These are phyloP conservation scores for Pachymerium ferrugineum DNA, from an alignment of 2,888 invertebrate species.

Conservation along the genomic window DNA sequence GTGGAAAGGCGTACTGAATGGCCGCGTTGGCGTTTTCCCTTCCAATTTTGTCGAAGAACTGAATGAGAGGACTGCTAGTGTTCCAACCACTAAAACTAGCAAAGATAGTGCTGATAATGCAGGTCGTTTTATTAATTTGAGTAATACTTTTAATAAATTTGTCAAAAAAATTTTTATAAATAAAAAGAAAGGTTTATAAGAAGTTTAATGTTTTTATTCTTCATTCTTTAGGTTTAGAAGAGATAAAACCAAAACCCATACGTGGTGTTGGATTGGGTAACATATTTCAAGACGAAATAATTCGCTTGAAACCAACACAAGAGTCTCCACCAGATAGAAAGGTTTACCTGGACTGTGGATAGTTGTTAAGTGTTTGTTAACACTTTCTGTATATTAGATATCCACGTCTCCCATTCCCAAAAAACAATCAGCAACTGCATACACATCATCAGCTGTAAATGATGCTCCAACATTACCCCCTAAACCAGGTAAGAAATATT, in stretches of 20 bases:
- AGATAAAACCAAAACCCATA: conserved; percentile 47
- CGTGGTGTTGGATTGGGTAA: conserved; percentile 48
- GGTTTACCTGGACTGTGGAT: not conserved
- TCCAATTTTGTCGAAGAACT: conserved; percentile 81
- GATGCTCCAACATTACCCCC: conserved; percentile 66
- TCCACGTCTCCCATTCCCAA: not conserved
- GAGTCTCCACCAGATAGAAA: not conserved
- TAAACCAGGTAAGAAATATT: conserved; percentile 59
- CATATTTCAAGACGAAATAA: conserved; percentile 47
- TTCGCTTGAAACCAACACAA: conserved; percentile 43
- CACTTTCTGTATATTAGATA: not conserved
- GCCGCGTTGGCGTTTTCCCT: conserved; percentile 84
- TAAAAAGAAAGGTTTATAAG: no score
- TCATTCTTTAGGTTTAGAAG: conserved; percentile 28
- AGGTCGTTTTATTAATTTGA: no score
- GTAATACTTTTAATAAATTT: no score
- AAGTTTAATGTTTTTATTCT: not conserved
- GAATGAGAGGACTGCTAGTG: conserved; percentile 33
- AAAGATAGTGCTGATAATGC: not conserved
- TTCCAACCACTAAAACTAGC: not conserved
- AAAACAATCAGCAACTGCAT: conserved; percentile 37
- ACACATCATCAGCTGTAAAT: conserved; percentile 39
- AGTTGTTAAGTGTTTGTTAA: not conserved
- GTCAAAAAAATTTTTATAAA: no score
- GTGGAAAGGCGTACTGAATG: conserved; percentile 81